Evolutionary conservation across 1,140 invertebrate genomes (phyloP).

Genomic region (Tribolium madens): DNA sequence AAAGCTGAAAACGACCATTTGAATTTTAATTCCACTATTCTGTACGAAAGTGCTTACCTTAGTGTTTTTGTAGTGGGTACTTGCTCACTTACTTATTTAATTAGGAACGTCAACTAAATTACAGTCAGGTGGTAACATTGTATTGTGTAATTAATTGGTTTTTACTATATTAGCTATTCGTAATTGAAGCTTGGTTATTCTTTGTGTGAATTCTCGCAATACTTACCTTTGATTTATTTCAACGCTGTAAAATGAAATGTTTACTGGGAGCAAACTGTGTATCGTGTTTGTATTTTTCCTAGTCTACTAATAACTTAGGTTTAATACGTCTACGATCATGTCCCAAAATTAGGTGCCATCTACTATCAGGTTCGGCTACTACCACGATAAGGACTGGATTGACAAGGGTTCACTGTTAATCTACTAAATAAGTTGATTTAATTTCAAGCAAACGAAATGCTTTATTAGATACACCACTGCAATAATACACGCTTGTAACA

Average conservation of each 20-base stretch:
- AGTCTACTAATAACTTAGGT: neutral
- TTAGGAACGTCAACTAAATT: neutral
- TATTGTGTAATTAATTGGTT: neutral
- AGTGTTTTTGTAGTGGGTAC: neutral
- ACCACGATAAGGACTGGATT: neutral
- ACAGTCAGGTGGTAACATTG: neutral
- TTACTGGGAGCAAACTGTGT: constrained; percentile 28
- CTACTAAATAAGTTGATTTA: constrained; percentile 19
- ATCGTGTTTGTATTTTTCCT: neutral
- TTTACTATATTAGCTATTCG: neutral
- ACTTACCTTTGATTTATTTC: neutral
- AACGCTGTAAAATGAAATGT: neutral
- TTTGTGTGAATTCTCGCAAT: neutral
- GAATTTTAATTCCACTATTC: neutral
- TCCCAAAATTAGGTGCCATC: constrained; percentile 20
- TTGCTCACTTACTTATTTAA: neutral
- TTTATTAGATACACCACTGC: constrained; percentile 67
- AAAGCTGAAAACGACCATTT: neutral
- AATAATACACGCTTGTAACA: constrained; percentile 67
- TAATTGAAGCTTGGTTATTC: neutral
- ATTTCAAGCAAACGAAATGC: constrained; percentile 66
- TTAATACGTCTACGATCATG: constrained; percentile 20
- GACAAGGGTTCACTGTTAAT: neutral
- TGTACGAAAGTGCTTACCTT: neutral
- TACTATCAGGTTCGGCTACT: constrained; percentile 27